Evolutionary conservation across 64 coral and sea anemone species (phyloP).

Genomic region (Stichodactyla mertensii): DNA sequence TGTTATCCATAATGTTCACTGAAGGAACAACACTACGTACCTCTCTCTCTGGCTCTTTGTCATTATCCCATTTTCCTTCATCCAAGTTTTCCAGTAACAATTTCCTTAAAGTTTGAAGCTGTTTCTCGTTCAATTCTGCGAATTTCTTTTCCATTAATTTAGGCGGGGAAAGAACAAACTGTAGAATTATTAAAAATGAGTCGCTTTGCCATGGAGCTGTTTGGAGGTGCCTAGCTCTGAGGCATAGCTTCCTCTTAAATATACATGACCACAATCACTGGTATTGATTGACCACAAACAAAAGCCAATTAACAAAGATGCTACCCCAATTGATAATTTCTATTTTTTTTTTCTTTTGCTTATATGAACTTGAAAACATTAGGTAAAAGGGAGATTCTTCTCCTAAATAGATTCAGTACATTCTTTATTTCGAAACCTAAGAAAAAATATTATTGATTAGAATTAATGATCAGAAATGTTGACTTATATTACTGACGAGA

Average conservation of each 20-base stretch:
- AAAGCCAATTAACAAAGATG: not conserved
- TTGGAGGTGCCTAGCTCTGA: not conserved
- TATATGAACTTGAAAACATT: not conserved
- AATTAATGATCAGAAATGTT: too few species aligned
- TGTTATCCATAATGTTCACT: not conserved
- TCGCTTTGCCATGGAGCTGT: not conserved
- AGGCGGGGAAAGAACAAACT: not conserved
- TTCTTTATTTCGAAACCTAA: too few species aligned
- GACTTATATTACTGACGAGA: too few species aligned
- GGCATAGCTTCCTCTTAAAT: not conserved
- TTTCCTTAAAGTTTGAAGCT: conserved; percentile 2
- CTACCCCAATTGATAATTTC: not conserved
- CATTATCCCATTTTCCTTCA: conserved; percentile 5
- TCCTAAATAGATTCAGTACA: not conserved
- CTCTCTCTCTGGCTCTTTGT: not conserved
- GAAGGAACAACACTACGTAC: not conserved
- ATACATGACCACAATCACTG: not conserved
- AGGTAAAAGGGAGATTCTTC: not conserved
- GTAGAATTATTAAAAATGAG: not conserved
- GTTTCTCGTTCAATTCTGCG: conserved; percentile 22
- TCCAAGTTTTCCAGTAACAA: not conserved
- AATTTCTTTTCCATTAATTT: conserved; percentile 13
- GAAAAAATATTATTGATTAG: too few species aligned
- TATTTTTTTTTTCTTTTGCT: not conserved
- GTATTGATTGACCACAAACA: not conserved